Evolutionary conservation across 2,888 invertebrate genomes (phyloP).

Genomic region (Cristatella mucedo): DNA sequence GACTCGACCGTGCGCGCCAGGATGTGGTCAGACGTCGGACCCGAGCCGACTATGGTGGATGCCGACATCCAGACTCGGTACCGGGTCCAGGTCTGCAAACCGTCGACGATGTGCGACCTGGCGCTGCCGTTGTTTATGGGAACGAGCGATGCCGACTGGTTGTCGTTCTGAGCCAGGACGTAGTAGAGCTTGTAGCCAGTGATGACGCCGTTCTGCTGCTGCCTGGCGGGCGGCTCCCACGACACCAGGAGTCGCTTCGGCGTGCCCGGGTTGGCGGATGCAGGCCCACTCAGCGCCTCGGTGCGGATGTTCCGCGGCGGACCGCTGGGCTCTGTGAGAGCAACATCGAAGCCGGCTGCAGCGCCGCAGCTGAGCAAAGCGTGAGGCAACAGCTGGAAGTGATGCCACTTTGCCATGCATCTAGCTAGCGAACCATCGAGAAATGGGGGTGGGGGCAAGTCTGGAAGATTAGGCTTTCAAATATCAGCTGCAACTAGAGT

Average conservation of each 20-base stretch:
- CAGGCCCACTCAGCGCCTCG: slow-evolving; percentile 59
- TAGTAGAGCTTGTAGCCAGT: slow-evolving; percentile 27
- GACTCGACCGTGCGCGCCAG: slow-evolving; percentile 88
- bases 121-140: slow-evolving; percentile 18
- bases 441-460: no score
- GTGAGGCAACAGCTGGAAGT: no score
- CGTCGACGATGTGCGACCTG: slow-evolving; percentile 50
- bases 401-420: no score
- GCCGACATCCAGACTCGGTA: slow-evolving; percentile 93
- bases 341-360: no score
- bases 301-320: slow-evolving; percentile 86
- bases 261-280: no score
- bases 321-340: slow-evolving; percentile 82
- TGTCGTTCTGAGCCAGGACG: slow-evolving; percentile 49
- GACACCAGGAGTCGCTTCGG: slow-evolving; percentile 52
- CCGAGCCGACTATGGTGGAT: slow-evolving; percentile 87
- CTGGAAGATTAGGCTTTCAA: no score
- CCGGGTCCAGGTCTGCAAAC: slow-evolving; percentile 81
- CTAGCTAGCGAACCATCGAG: no score
- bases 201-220: slow-evolving; percentile 62
- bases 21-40: slow-evolving; percentile 75
- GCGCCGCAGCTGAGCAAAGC: no score
- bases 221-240: slow-evolving; percentile 81
- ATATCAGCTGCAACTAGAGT: no score
- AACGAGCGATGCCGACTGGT: slow-evolving; percentile 37